phyloP scores from a whole-genome alignment of 2,797 vertebrate genomes.

The Eulemur albifrons region DNA sequence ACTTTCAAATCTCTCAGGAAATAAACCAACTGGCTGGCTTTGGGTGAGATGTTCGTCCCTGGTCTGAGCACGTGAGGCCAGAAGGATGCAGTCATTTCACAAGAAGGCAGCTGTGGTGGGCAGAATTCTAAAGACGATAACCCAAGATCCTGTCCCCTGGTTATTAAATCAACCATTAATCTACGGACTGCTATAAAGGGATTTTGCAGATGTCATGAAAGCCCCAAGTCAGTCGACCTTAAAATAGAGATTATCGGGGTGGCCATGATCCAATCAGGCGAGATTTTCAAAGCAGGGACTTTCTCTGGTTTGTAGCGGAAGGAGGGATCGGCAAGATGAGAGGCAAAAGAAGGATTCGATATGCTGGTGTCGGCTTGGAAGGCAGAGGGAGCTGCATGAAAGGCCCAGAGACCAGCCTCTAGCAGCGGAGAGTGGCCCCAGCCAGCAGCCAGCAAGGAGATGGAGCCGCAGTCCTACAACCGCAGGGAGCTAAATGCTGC shows the following conservation, averaged over 20 bases:
- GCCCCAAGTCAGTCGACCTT: not conserved
- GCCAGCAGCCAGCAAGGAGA: not conserved
- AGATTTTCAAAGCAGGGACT: not conserved
- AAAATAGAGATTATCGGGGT: not conserved
- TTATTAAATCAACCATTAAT: not conserved
- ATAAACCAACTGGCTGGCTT: not conserved
- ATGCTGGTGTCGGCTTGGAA: not conserved
- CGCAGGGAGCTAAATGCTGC: not conserved
- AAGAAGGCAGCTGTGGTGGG: not conserved
- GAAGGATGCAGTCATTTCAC: not conserved
- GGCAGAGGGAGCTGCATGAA: not conserved
- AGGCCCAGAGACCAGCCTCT: not conserved
- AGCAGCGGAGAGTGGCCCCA: not conserved
- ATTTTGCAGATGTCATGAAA: not conserved
- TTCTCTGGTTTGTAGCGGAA: not conserved
- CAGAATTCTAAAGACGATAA: not conserved
- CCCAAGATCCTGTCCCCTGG: not conserved
- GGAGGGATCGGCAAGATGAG: not conserved
- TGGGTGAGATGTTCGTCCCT: not conserved
- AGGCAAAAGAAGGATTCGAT: fast-evolving
- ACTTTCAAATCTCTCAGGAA: not conserved
- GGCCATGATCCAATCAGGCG: not conserved
- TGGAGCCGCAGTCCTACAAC: not conserved
- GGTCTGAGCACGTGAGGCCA: not conserved
- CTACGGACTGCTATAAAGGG: not conserved